These are phyloP conservation scores for Aphodius granarius DNA, from an alignment of 2,888 invertebrate genomes.

Conservation along the genomic window DNA sequence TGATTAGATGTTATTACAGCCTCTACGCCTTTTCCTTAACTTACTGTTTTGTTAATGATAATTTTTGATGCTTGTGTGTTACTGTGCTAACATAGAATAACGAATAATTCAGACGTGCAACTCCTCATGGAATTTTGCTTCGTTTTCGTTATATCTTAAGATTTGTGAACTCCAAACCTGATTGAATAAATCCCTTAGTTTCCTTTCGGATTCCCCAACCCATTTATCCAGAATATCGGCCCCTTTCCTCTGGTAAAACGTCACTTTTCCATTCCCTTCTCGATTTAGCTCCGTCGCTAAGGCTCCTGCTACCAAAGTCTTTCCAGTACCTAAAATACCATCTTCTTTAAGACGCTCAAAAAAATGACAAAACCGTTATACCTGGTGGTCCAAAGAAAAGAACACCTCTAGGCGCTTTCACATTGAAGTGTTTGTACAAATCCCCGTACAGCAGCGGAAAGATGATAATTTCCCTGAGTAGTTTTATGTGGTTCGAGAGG, in stretches of 20 bases:
- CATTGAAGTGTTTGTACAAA: conserved; percentile 48
- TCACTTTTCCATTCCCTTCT: conserved; percentile 46
- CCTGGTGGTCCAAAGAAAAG: conserved; percentile 52
- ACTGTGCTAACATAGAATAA: too few species aligned
- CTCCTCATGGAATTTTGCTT: too few species aligned
- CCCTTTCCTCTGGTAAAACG: conserved; percentile 50
- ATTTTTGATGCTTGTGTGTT: too few species aligned
- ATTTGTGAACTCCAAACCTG: conserved; percentile 40
- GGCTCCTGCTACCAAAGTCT: conserved; percentile 51
- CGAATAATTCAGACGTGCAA: too few species aligned
- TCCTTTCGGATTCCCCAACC: conserved; percentile 52
- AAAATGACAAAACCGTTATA: conserved; percentile 8
- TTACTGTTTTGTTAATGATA: too few species aligned
- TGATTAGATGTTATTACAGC: too few species aligned
- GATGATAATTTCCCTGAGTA: conserved; percentile 47
- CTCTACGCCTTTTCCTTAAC: too few species aligned
- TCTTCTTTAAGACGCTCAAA: too few species aligned
- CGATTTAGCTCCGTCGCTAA: conserved; percentile 48
- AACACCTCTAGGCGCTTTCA: conserved; percentile 49
- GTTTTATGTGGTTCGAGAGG: conserved; percentile 45
- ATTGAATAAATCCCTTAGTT: conserved; percentile 47
- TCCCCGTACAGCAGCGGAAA: conserved; percentile 48
- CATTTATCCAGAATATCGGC: conserved; percentile 52
- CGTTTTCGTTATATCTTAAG: too few species aligned
- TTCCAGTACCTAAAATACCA: conserved; percentile 50